Evolutionary conservation across 2,888 invertebrate species (phyloP).

Genomic region (Drosophila parthenogenetica): DNA sequence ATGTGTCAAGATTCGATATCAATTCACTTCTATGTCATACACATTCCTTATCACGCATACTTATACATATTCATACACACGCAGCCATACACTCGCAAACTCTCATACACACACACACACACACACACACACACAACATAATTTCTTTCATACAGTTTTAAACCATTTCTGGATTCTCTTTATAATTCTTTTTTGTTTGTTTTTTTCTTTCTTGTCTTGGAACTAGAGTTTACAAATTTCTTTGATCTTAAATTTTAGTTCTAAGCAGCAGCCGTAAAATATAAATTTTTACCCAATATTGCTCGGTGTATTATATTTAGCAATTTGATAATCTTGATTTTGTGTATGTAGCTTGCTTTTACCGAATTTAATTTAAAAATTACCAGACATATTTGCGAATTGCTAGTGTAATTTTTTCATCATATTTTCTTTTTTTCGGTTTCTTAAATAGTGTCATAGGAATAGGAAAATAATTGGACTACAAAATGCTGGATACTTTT

Average conservation of each 20-base stretch:
- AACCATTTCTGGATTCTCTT: neutral
- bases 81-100: conserved; percentile 6
- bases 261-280: conserved; percentile 39
- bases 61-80: conserved; percentile 1
- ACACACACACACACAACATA: conserved; percentile 20
- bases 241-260: conserved; percentile 28
- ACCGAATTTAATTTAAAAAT: conserved; percentile 53
- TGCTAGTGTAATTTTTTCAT: conserved; percentile 14
- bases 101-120: conserved; percentile 1
- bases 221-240: conserved; percentile 16
- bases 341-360: conserved; percentile 17
- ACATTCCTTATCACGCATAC: conserved; percentile 22
- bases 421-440: neutral
- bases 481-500: neutral
- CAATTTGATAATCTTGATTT: conserved; percentile 21
- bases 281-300: conserved; percentile 39
- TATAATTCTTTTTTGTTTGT: neutral
- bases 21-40: conserved; percentile 17
- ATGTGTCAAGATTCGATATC: conserved; percentile 22
- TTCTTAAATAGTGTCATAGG: conserved; percentile 20
- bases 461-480: neutral
- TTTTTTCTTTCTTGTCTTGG: conserved; percentile 3
- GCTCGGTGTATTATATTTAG: conserved; percentile 38
- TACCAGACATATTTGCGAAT: conserved; percentile 32
- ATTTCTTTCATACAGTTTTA: neutral